Conservation (phyloP, 2,888 invertebrate genomes). For the Penaeus monodon region DNA sequence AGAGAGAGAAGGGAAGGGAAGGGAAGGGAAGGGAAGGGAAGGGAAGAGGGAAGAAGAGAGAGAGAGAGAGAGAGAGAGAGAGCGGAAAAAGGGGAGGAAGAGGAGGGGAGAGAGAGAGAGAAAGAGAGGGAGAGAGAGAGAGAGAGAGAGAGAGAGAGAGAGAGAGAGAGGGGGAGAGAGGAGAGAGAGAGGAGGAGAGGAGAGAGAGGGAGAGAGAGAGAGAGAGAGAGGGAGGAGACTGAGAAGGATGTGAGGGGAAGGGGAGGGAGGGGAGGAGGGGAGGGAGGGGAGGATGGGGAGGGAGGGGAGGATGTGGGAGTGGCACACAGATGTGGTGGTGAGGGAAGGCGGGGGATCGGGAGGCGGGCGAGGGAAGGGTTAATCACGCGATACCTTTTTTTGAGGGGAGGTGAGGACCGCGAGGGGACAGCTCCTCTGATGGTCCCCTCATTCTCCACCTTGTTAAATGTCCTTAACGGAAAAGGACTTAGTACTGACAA, state of each 20-base stretch:
- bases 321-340: background rate
- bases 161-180: slow-evolving; percentile 1
- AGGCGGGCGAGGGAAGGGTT: slow-evolving; percentile 24
- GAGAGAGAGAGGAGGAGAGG: too few relatives aligned
- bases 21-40: background rate
- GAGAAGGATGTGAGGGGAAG: background rate
- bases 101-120: background rate
- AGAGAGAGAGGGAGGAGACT: background rate
- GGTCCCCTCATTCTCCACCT: background rate
- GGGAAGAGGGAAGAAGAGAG: background rate
- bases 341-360: background rate
- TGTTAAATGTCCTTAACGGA: too few relatives aligned
- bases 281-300: background rate
- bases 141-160: background rate
- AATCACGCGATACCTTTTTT: slow-evolving; percentile 30
- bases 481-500: too few relatives aligned
- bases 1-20: background rate
- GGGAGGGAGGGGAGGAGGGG: slow-evolving; percentile 14
- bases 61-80: background rate
- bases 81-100: background rate
- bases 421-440: background rate
- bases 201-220: too few relatives aligned
- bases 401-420: background rate
- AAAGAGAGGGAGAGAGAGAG: background rate
- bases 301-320: slow-evolving; percentile 1